Base-by-base conservation (phyloP, 2,888 invertebrate species). In the Unio pictorum region DNA sequence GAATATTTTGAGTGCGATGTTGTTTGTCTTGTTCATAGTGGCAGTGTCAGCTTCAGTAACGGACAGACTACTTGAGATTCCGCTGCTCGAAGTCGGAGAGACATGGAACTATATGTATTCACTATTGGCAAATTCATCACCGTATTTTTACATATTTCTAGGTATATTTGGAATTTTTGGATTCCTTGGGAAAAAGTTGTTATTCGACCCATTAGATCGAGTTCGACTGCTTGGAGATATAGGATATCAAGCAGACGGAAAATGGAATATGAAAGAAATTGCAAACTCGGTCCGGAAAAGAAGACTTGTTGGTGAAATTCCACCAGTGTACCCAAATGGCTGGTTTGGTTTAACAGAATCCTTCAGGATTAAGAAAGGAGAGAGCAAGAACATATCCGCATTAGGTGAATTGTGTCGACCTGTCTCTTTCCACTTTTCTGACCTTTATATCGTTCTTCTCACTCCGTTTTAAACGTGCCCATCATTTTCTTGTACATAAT, bases 251-350 rank as follows among this genome's bases (percentile, higher is more conserved):
- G 75, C 79, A 0, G 86, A 89, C 18, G 86, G 86, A 8, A 81
- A 76, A 34, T 76, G 84, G 59, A 75, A 80, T 3, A 81, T 75
- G 71, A 85, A 84, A 69, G 87, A 87, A 30, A 83, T 87, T 28
- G 86, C 87, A 1, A 88, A 88, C 62, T 69, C 75, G 61, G 86
- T 89, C 8, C 82, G 82, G 72, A 81, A 82, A 68, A 84, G 92
- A 0, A 90, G 94, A 8, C 92, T 92, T 69, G 90, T 93, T 8
- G 95, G 95, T 0, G 91, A 91, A 0, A 87, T 95, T 4, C 96
- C 96, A 0, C 96, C 96, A 0, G 95, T 95, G 0, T 96, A 93
- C 87, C 96, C 96, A 0, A 96, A 97, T 85, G 96, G 96, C 0
- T 97, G 97, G 97, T 96, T 94, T 82, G 93, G 93, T 0, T 87